Conservation (phyloP, 92 coral and sea anemone species). For the Heliopora coerulea region DNA sequence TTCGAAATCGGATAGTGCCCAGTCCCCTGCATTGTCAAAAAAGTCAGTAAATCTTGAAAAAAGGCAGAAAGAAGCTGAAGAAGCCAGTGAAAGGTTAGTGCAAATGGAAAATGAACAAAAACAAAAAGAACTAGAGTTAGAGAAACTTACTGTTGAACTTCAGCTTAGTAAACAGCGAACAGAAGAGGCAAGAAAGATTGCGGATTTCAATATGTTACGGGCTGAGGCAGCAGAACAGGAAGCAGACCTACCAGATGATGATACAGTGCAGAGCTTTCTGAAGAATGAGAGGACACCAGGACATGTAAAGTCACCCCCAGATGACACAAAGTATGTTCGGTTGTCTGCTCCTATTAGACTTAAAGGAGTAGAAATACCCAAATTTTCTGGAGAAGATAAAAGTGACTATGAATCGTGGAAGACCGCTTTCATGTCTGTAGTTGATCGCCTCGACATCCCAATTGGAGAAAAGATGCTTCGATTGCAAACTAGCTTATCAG, state of each 20-base stretch:
- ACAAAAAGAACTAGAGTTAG: constrained; percentile 38
- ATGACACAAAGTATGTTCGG: neutral
- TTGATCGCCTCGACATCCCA: constrained; percentile 12
- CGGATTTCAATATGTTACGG: constrained; percentile 38
- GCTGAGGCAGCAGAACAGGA: constrained; percentile 42
- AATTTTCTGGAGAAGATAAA: constrained; percentile 21
- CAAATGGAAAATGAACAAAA: constrained; percentile 52
- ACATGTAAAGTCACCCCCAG: neutral
- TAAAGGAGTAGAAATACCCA: constrained; percentile 19
- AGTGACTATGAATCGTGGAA: constrained; percentile 5
- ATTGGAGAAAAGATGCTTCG: constrained; percentile 48
- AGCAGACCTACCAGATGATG: neutral
- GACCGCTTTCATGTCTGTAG: constrained; percentile 18
- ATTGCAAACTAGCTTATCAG: constrained; percentile 45
- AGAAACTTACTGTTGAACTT: constrained; percentile 29
- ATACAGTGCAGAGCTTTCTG: neutral
- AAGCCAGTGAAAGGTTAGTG: constrained; percentile 38
- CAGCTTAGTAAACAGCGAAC: constrained; percentile 49
- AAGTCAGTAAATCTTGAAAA: neutral
- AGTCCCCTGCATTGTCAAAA: neutral
- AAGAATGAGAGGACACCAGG: neutral
- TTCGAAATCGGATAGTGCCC: neutral
- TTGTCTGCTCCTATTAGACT: neutral
- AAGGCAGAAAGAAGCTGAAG: constrained; percentile 33
- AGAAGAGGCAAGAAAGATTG: constrained; percentile 52